Conservation (phyloP, 2,797 vertebrate species). For the Sebastes elongatus region DNA sequence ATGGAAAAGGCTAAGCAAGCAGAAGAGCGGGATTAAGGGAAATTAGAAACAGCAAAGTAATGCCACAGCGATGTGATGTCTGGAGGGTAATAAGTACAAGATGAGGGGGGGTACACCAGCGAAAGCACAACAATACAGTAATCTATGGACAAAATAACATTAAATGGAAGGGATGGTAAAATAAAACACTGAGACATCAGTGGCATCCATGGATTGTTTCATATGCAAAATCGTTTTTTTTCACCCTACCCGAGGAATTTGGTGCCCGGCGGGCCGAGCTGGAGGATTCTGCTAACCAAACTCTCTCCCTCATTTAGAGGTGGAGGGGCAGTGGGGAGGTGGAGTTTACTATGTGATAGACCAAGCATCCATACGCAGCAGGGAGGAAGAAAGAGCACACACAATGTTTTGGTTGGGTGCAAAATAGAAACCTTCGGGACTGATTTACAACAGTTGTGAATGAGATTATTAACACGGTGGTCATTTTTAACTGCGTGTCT, state of each 20-base stretch:
- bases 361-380: slow-evolving; percentile 91
- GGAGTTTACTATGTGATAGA: slow-evolving; percentile 94
- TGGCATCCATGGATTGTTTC: slow-evolving; percentile 93
- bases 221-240: slow-evolving; percentile 72
- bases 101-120: slow-evolving; percentile 55
- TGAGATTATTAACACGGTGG: not conserved
- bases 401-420: slow-evolving; percentile 60
- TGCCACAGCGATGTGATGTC: slow-evolving; percentile 30
- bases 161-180: slow-evolving; percentile 63
- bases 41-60: slow-evolving; percentile 57
- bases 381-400: slow-evolving; percentile 90
- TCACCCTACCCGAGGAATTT: slow-evolving; percentile 98
- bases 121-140: slow-evolving; percentile 55
- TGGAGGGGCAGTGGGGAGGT: slow-evolving; percentile 98
- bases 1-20: slow-evolving; percentile 21
- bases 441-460: not conserved
- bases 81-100: slow-evolving; percentile 49
- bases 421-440: slow-evolving; percentile 15
- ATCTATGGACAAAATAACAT: slow-evolving; percentile 45
- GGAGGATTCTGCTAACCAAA: slow-evolving; percentile 99
- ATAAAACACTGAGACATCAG: slow-evolving; percentile 35
- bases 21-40: not conserved
- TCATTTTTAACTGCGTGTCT: not conserved
- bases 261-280: slow-evolving; percentile 99
- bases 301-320: slow-evolving; percentile 99